Base-by-base conservation (phyloP, 2,113 vertebrate genomes). In the Okapia johnstoni region DNA sequence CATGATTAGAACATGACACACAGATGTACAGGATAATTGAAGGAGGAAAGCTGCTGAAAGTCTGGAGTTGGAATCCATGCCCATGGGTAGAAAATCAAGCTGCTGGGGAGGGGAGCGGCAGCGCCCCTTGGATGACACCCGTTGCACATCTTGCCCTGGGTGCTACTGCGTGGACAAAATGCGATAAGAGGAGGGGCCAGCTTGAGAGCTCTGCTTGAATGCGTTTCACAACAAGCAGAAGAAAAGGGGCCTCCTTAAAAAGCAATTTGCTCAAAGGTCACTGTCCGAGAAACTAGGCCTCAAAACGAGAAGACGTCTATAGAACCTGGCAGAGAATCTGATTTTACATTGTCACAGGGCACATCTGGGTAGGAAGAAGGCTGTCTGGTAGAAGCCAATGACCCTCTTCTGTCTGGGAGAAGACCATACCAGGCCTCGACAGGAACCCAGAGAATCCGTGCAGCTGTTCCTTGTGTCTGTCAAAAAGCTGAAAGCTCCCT, bases 221-320 rank as follows among this genome's bases (percentile, higher is more conserved):
- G n/a, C 4, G 4, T 25, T 94, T 97, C 91, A 66, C 17, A 36
- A 36, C 0, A 16, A 81, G 46, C 77, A 43, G 85, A 73, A 70
- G 87, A 33, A 46, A 58, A 87, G 46, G 30, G 50, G 84, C 81
- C 73, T 95, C 55, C 83, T 48, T 52, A 19, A 70, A 95, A 95
- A 97, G 83, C 50, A 94, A 94, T 97, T 79, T 89, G 91, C 40
- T 81, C 52, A n/a, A 90, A 96, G 70, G 70, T 96, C 61, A 54
- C 43, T 95, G 89, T 93, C 94, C 97, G 94, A 96, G 83, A 89
- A 88, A 88, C 17, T 1, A 88, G 48, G 58, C 21, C 66, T 88
- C 83, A 6, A 94, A 85, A 91, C 28, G 84, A 93, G 46, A 85
- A 57, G 36, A 40, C 4, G 25, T 48, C 87, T 91, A 26, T 11